Conservation (phyloP, 2,113 vertebrate species). For the Hepsetus odoe region DNA sequence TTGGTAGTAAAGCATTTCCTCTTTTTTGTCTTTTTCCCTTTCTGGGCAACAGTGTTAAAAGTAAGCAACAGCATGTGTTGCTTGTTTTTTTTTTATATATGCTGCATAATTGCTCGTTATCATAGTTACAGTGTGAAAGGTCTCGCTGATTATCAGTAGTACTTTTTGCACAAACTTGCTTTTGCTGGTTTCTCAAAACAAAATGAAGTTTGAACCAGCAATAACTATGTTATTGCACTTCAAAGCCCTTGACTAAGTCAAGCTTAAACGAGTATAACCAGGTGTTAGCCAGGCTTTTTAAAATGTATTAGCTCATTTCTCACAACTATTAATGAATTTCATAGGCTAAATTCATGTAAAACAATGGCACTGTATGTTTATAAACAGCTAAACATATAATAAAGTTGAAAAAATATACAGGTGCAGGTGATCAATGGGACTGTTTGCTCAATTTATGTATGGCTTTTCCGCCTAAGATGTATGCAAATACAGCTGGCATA, state of each 20-base stretch:
- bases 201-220: slow-evolving; percentile 21
- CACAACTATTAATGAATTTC: too few relatives aligned
- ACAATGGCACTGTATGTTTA: not conserved
- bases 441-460: not conserved
- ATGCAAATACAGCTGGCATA: not conserved
- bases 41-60: slow-evolving; percentile 12
- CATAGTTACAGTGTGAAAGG: slow-evolving; percentile 41
- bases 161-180: slow-evolving; percentile 49
- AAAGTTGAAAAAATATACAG: not conserved
- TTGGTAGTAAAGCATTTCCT: slow-evolving; percentile 44
- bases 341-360: not conserved
- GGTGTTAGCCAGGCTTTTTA: too few relatives aligned
- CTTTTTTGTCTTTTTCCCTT: not conserved
- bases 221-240: not conserved
- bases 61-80: not conserved
- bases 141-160: slow-evolving; percentile 41
- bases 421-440: not conserved
- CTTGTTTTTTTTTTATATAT: not conserved
- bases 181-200: slow-evolving; percentile 34
- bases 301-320: too few relatives aligned
- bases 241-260: not conserved
- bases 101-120: slow-evolving; percentile 42
- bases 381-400: not conserved
- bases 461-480: too few relatives aligned
- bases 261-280: not conserved